Conservation (phyloP, 2,797 vertebrate genomes). For the Gymnopithys bicolor region DNA sequence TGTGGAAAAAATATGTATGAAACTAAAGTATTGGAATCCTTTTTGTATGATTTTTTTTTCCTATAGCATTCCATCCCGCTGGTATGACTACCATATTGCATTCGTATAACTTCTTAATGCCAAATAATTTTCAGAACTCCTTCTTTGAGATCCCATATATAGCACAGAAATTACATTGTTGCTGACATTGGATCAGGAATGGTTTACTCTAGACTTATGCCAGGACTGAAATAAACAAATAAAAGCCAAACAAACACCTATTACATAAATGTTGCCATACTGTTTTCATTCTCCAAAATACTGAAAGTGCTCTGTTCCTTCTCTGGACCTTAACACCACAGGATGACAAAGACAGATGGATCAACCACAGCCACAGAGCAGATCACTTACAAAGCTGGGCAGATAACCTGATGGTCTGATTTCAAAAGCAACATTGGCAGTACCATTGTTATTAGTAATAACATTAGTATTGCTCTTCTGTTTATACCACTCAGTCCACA, state of each 20-base stretch:
- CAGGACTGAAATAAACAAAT: not conserved
- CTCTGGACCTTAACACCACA: not conserved
- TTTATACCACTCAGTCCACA: not conserved
- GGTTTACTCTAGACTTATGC: not conserved
- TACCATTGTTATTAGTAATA: not conserved
- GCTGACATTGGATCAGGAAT: not conserved
- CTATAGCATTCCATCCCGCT: not conserved
- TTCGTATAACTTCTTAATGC: not conserved
- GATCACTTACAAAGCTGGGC: not conserved
- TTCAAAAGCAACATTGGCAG: not conserved
- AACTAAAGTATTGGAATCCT: not conserved
- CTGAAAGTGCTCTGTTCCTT: not conserved
- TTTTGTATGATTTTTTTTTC: not conserved
- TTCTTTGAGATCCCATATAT: not conserved
- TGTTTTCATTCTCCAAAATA: not conserved
- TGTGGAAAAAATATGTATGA: not conserved
- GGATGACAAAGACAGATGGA: not conserved
- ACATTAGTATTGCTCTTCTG: not conserved
- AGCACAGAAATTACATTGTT: not conserved
- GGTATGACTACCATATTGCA: not conserved
- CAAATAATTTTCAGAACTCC: not conserved
- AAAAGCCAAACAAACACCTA: not conserved
- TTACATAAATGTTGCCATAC: not conserved
- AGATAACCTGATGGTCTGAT: not conserved
- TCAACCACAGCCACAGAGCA: not conserved